A percentile compares a stretch with the other conserved stretches of the same genome.
Evolutionary conservation across 1,140 invertebrate genomes (phyloP).

Genomic region (Agraylea sexmaculata): DNA sequence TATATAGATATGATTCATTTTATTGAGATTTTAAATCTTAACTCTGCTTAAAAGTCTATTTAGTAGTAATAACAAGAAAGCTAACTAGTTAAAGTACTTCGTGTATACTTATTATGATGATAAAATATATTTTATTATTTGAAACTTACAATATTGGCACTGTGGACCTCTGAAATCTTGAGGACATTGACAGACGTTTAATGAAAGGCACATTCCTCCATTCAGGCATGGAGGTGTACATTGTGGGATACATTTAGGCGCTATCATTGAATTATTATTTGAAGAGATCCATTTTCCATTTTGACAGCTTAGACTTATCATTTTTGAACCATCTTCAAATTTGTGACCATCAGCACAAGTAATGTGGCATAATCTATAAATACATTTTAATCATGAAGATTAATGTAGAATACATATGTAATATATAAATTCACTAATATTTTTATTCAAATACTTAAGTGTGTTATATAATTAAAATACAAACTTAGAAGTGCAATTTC

Average conservation of each 20-base stretch:
- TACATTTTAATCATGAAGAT: constrained; percentile 4
- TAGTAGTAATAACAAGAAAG: constrained; percentile 10
- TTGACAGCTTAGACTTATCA: constrained; percentile 49
- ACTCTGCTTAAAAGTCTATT: constrained; percentile 24
- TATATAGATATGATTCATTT: too few relatives aligned
- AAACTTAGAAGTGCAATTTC: constrained; percentile 53
- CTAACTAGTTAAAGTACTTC: neutral
- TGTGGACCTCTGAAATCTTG: constrained; percentile 55
- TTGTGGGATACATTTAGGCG: constrained; percentile 55
- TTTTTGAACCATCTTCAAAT: constrained; percentile 51
- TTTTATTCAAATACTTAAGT: neutral
- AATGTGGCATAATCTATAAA: constrained; percentile 47
- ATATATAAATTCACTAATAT: neutral
- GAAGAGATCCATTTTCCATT: constrained; percentile 52
- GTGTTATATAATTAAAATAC: constrained; percentile 22
- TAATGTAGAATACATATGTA: neutral
- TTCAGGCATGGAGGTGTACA: constrained; percentile 65
- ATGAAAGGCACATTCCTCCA: constrained; percentile 60
- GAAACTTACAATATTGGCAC: constrained; percentile 63
- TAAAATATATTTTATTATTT: neutral
- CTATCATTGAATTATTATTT: constrained; percentile 41
- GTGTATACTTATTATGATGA: neutral
- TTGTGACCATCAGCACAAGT: constrained; percentile 48
- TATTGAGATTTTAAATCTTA: too few relatives aligned
- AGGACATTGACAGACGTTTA: constrained; percentile 65